These are phyloP conservation scores for Chalcis sispes DNA, from an alignment of 2,888 invertebrate genomes.

Conservation along the genomic window DNA sequence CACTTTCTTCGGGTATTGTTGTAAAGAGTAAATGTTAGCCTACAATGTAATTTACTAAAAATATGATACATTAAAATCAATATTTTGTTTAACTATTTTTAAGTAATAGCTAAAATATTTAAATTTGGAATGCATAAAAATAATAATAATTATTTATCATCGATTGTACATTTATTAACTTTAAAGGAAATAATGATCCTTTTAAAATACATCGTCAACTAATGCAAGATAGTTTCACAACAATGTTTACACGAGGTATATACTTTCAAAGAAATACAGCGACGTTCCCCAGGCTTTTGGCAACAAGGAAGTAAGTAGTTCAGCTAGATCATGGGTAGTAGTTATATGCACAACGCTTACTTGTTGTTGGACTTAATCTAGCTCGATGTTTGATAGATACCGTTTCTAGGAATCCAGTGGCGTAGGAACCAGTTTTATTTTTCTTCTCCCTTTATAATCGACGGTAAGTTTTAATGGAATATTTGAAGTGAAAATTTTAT, in stretches of 20 bases:
- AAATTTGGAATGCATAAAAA: too few species aligned
- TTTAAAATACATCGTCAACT: too few species aligned
- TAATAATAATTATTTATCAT: too few species aligned
- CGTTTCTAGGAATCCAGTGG: slow-evolving; percentile 41
- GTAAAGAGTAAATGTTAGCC: too few species aligned
- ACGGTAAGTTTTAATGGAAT: background rate
- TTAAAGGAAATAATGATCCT: too few species aligned
- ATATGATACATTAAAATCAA: too few species aligned
- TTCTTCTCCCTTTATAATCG: background rate
- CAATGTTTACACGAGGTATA: background rate
- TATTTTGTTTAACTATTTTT: too few species aligned
- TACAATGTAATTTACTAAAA: too few species aligned
- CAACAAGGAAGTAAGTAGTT: slow-evolving; percentile 28
- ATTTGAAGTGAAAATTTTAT: slow-evolving; percentile 50
- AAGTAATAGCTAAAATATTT: too few species aligned
- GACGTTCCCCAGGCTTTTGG: background rate
- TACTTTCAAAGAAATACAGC: background rate
- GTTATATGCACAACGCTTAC: slow-evolving; percentile 19
- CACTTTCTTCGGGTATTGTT: too few species aligned
- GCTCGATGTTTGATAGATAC: slow-evolving; percentile 19
- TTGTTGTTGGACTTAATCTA: slow-evolving; percentile 34
- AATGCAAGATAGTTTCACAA: background rate
- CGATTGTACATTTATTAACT: too few species aligned
- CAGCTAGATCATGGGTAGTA: slow-evolving; percentile 1
- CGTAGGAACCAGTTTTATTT: slow-evolving; percentile 11